These are phyloP conservation scores for Mirounga angustirostris DNA, from an alignment of 2,113 vertebrate genomes.

Conservation along the genomic window DNA sequence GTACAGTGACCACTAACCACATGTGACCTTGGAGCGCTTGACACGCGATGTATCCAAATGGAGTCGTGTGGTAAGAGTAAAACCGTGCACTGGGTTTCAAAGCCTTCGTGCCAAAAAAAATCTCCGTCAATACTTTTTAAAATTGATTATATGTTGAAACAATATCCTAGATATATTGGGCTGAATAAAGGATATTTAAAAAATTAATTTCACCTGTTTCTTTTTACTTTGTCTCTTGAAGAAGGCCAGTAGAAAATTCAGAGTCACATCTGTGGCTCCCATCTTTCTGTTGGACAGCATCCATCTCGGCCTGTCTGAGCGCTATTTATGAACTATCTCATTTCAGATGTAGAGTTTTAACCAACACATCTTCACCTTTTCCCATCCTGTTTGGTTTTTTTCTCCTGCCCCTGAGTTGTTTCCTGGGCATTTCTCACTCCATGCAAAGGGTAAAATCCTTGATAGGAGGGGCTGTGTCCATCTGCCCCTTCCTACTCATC, in stretches of 20 bases:
- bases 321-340: not conserved
- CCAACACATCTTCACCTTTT: not conserved
- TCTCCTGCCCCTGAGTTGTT: not conserved
- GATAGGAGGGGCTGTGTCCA: not conserved
- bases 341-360: not conserved
- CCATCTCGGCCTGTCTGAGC: not conserved
- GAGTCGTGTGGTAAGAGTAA: not conserved
- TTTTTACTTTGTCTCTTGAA: not conserved
- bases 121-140: not conserved
- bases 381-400: not conserved
- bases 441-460: not conserved
- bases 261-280: not conserved
- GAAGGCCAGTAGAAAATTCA: not conserved
- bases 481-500: too few relatives aligned
- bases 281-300: not conserved
- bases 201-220: slow-evolving; percentile 1
- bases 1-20: accelerated
- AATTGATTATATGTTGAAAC: slow-evolving; percentile 9
- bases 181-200: not conserved
- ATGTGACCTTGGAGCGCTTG: accelerated
- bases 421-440: not conserved
- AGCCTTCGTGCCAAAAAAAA: not conserved
- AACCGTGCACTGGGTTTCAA: not conserved
- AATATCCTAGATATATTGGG: not conserved
- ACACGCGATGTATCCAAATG: not conserved